Base-by-base conservation (phyloP, 2,113 vertebrate genomes). In the Syrmaticus mikado region DNA sequence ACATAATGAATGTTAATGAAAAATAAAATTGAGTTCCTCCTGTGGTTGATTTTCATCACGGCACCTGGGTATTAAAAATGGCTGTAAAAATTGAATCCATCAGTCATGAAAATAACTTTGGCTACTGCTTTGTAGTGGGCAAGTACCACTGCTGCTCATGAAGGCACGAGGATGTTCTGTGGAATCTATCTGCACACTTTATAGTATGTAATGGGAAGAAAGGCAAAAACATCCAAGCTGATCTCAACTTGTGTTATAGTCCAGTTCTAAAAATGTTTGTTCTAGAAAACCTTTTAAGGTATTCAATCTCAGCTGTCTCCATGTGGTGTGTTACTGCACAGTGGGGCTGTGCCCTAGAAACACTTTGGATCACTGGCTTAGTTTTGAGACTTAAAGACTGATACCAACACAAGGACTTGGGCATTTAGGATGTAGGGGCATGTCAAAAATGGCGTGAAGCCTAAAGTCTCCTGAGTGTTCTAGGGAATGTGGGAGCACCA, bases 1-100 rank as follows among this genome's bases (percentile, higher is more conserved):
- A 96, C 90, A 93, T 97, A 96, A 95, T 97, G 94, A 97, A 93
- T 97, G 94, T 95, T 97, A 97, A 97, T 97, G 95, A 95, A 97
- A 97, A 97, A 88, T 93, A 96, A 97, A 97, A 96, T 82, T 94
- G 95, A 97, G 88, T 94, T 96, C 90, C 95, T 98, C 95, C 93
- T 94, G 94, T 93, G 94, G 91, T 89, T 96, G 93, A 97, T 96
- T 97, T 97, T 96, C 94, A 93, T 96, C 45, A 12, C 82, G 93
- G 80, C 95, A 87, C 84, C 67, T 89, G 87, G 93, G 93, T 97
- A 97, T 95, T 97, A 95, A 96, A 97, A 97, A 95, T 94, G 86
- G 91, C 84, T 93, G 65, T 84, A 93, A 93, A 96, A 96, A 96
- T 82, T 73, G 86, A 94, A 95, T 87, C 80, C 62, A 93, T 96